These are phyloP conservation scores for Pasiphila rectangulata DNA, from an alignment of 2,888 invertebrate species.

Conservation along the genomic window DNA sequence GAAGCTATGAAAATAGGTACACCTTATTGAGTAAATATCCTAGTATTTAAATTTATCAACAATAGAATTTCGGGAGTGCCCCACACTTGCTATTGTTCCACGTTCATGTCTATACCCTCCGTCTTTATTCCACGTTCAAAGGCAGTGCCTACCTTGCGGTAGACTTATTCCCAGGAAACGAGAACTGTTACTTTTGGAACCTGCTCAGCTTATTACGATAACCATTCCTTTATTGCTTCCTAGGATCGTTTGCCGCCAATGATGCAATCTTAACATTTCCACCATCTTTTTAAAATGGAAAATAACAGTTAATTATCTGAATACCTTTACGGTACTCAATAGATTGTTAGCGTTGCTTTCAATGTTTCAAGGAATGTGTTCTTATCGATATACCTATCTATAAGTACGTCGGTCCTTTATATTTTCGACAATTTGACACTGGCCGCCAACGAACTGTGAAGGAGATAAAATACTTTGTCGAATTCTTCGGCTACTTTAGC, in stretches of 20 bases:
- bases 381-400: slow-evolving; percentile 29
- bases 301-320: slow-evolving; percentile 24
- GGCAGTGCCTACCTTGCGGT: slow-evolving; percentile 20
- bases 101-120: not conserved
- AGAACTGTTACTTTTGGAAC: slow-evolving; percentile 32
- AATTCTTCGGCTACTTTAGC: slow-evolving; percentile 68
- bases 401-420: slow-evolving; percentile 38
- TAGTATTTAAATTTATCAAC: slow-evolving; percentile 4
- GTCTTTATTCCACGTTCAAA: slow-evolving; percentile 9
- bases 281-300: slow-evolving; percentile 37
- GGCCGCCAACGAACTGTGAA: slow-evolving; percentile 72
- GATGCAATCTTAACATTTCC: slow-evolving; percentile 40
- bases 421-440: slow-evolving; percentile 71
- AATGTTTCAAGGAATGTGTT: slow-evolving; percentile 28
- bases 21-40: not conserved
- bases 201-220: slow-evolving; percentile 29
- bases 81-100: slow-evolving; percentile 10
- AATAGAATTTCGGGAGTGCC: slow-evolving; percentile 8
- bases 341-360: slow-evolving; percentile 28
- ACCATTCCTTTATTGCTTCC: slow-evolving; percentile 28
- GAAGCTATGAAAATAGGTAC: not conserved
- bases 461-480: slow-evolving; percentile 75
- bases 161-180: slow-evolving; percentile 12
- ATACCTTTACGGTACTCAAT: slow-evolving; percentile 43
- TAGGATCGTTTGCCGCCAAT: slow-evolving; percentile 31